phyloP scores from a whole-genome alignment of 2,113 vertebrate genomes.

The Nettapus auritus region DNA sequence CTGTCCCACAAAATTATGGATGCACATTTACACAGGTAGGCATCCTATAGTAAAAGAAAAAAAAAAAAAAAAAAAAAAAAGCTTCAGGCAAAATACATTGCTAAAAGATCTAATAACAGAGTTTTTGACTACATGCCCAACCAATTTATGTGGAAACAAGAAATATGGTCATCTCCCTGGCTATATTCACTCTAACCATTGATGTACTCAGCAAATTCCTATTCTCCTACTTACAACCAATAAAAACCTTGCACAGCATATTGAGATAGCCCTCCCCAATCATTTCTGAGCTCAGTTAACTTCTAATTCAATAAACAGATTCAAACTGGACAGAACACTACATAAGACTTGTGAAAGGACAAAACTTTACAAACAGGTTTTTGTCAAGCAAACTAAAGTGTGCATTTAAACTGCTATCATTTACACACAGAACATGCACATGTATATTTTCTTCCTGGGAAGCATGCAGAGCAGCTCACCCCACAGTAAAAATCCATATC shows the following conservation, averaged over 20 bases:
- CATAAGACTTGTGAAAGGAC: not conserved
- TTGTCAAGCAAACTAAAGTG: not conserved
- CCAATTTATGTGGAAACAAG: not conserved
- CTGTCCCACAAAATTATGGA: not conserved
- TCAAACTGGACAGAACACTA: not conserved
- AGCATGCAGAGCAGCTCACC: not conserved
- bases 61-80: not conserved
- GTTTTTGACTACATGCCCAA: not conserved
- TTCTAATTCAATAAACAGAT: not conserved
- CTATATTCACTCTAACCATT: not conserved
- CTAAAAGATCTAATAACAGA: not conserved
- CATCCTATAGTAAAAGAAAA: not conserved
- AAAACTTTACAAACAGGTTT: not conserved
- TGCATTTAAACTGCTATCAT: not conserved
- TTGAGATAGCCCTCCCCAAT: not conserved
- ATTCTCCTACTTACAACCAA: not conserved
- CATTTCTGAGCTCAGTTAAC: not conserved
- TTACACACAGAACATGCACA: not conserved
- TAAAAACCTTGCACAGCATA: not conserved
- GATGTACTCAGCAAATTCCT: not conserved
- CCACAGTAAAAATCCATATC: fast-evolving
- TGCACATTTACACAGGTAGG: not conserved
- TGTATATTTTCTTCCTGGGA: not conserved
- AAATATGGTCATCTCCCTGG: not conserved
- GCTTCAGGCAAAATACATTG: not conserved